Evolutionary conservation across 1,140 invertebrate genomes (phyloP).

Genomic region (Physella acuta): DNA sequence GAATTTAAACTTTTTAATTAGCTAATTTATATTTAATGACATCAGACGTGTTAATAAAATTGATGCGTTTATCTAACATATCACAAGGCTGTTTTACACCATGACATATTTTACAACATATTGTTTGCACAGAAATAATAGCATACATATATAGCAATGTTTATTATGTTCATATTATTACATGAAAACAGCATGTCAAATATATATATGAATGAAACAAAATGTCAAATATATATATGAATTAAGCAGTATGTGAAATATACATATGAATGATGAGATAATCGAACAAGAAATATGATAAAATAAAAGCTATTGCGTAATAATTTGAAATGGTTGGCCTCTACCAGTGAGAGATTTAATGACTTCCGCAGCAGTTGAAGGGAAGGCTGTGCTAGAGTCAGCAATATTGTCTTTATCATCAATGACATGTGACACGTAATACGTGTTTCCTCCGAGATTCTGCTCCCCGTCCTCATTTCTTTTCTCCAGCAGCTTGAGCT

Average conservation of each 20-base stretch:
- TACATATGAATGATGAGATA: not conserved
- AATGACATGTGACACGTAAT: conserved; percentile 24
- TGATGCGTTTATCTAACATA: no score
- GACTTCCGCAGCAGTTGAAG: conserved; percentile 19
- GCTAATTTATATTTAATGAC: no score
- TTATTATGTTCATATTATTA: no score
- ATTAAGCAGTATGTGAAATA: not conserved
- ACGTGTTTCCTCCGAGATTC: conserved; percentile 3
- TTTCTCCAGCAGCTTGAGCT: conserved; percentile 17
- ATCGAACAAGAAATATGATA: not conserved
- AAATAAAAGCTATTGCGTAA: conserved; percentile 10
- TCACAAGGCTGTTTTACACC: no score
- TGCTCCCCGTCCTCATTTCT: conserved; percentile 12
- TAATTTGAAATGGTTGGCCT: conserved; percentile 22
- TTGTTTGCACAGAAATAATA: no score
- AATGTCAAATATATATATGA: not conserved
- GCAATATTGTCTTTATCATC: conserved; percentile 19
- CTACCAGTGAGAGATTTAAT: conserved; percentile 20
- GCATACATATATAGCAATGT: no score
- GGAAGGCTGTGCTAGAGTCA: not conserved
- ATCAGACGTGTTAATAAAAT: no score
- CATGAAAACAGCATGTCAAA: no score
- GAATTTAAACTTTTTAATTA: no score
- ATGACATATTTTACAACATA: no score
- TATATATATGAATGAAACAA: not conserved